Conservation (phyloP, 1,140 invertebrate genomes). For the Schmidtea mediterranea region DNA sequence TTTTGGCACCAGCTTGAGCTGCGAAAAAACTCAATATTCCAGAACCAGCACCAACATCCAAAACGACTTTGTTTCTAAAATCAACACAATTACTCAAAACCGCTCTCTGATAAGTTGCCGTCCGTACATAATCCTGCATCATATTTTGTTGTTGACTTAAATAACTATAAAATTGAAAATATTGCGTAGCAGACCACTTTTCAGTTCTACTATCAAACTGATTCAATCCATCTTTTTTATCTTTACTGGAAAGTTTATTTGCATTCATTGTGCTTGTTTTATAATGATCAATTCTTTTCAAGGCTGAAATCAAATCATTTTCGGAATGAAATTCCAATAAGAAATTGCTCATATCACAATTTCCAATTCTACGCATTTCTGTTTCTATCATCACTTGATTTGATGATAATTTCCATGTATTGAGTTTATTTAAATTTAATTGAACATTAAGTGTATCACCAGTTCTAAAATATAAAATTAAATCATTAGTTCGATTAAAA, state of each 20-base stretch:
- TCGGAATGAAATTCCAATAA: background rate
- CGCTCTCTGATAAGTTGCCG: slow-evolving; percentile 85
- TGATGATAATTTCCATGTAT: background rate
- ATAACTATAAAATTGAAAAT: slow-evolving; percentile 79
- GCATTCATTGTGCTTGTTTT: too few relatives aligned
- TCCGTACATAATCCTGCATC: slow-evolving; percentile 91
- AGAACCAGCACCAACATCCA: slow-evolving; percentile 60
- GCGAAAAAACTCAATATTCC: slow-evolving; percentile 96
- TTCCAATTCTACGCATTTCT: background rate
- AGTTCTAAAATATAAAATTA: too few relatives aligned
- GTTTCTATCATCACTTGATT: background rate
- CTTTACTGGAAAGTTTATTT: slow-evolving; percentile 7
- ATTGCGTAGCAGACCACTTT: slow-evolving; percentile 1
- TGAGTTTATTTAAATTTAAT: too few relatives aligned
- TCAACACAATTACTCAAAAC: slow-evolving; percentile 72
- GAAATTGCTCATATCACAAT: background rate
- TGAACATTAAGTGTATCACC: too few relatives aligned
- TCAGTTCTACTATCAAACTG: slow-evolving; percentile 4
- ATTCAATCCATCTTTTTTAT: background rate
- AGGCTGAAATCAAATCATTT: background rate
- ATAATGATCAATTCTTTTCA: slow-evolving; percentile 5
- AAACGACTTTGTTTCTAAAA: slow-evolving; percentile 52
- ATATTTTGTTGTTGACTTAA: slow-evolving; percentile 97
- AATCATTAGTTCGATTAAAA: too few relatives aligned
- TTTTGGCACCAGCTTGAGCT: slow-evolving; percentile 73